A percentile compares a stretch with the other conserved stretches of the same genome.
Evolutionary conservation across 2,113 vertebrate genomes (phyloP).

Genomic region (Boleophthalmus pectinirostris): DNA sequence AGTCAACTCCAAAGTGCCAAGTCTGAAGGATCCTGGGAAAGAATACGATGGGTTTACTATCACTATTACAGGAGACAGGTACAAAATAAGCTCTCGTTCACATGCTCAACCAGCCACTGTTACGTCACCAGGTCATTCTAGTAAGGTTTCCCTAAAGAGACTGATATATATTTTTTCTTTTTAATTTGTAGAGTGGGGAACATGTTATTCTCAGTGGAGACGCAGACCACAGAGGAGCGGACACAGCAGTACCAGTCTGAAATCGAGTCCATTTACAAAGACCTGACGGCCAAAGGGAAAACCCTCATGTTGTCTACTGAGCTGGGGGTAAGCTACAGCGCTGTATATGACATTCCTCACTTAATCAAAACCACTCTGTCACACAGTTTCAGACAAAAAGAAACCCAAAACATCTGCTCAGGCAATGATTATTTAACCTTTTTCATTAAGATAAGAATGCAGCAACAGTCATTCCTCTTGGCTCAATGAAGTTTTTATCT

Average conservation of each 20-base stretch:
- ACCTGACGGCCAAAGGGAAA: conserved; percentile 94
- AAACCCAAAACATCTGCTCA: not conserved
- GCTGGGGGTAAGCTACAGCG: conserved; percentile 80
- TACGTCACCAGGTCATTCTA: not conserved
- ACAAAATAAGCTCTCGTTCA: conserved; percentile 7
- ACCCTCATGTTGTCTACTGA: conserved; percentile 90
- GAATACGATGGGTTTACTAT: conserved; percentile 97
- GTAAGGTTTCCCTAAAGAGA: no score
- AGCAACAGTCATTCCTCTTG: not conserved
- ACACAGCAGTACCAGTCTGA: conserved; percentile 96
- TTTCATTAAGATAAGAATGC: conserved; percentile 6
- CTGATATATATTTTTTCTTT: not conserved
- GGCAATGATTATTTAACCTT: not conserved
- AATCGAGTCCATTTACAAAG: conserved; percentile 95
- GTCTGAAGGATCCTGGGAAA: conserved; percentile 89
- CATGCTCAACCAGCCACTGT: not conserved
- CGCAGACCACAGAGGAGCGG: conserved; percentile 95
- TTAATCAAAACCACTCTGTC: conserved; percentile 1
- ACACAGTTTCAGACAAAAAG: not conserved
- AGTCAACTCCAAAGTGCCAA: conserved; percentile 96
- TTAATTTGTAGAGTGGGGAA: conserved; percentile 85
- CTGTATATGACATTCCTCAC: not conserved
- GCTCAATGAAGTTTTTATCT: not conserved
- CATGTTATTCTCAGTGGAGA: conserved; percentile 96
- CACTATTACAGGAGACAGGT: conserved; percentile 98